These are phyloP conservation scores for Mythimna lalbum DNA, from an alignment of 2,888 invertebrate species.

Conservation along the genomic window DNA sequence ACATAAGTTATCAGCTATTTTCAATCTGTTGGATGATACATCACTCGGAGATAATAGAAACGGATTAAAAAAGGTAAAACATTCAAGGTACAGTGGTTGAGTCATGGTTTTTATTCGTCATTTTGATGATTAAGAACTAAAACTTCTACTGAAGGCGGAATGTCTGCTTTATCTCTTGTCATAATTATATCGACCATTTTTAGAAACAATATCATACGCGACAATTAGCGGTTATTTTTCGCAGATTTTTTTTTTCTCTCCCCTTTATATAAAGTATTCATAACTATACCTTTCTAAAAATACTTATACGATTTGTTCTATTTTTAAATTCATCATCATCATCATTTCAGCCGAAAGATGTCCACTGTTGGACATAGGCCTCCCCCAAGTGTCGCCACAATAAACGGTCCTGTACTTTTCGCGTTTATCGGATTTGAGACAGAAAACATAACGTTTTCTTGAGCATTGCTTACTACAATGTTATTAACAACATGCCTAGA, in stretches of 20 bases:
- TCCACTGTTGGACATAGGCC: too few species aligned
- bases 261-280: too few species aligned
- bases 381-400: too few species aligned
- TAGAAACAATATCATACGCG: too few species aligned
- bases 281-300: too few species aligned
- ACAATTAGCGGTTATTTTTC: too few species aligned
- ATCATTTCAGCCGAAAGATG: too few species aligned
- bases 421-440: not conserved
- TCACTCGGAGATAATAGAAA: conserved; percentile 39
- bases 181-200: not conserved
- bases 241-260: too few species aligned
- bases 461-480: not conserved
- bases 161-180: conserved; percentile 21
- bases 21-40: conserved; percentile 36
- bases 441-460: not conserved
- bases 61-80: conserved; percentile 36
- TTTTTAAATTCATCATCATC: too few species aligned
- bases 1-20: conserved; percentile 12
- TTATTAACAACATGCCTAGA: too few species aligned
- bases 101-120: conserved; percentile 60
- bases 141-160: conserved; percentile 37
- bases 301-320: too few species aligned
- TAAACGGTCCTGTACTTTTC: too few species aligned
- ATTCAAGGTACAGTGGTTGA: conserved; percentile 53
- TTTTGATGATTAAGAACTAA: conserved; percentile 58